Base-by-base conservation (phyloP, 2,113 vertebrate species). In the Genyomyrus donnyi region DNA sequence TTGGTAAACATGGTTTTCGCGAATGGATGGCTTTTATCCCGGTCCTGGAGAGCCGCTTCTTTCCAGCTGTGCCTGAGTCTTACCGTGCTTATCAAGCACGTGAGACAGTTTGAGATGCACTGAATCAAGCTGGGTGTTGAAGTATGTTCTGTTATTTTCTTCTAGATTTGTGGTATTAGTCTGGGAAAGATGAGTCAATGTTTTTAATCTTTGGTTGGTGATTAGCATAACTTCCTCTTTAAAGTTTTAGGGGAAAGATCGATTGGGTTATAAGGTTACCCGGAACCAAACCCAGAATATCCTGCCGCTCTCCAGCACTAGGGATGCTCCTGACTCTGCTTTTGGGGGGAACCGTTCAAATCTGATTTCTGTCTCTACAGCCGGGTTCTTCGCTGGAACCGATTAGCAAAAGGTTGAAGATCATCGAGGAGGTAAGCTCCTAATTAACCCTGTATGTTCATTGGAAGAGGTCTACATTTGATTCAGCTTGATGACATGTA, bases 401-500 rank as follows among this genome's bases (percentile, higher is more conserved):
- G 74, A 99, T 98, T 89, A 98, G 97, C 93, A 99, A 99, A 94
- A 97, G 98, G 88, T 95, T 99, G 95, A 99, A 99, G 93, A 96
- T 99, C 91, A 96, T 98, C 53, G 98, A 99, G 94, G 98, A 99
- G 97, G 98, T 99, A 94, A 90, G 94, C 53, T 35, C 27, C 5
- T 46, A 39, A 5, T 85, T 39, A 17, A 19, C 31, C 17, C 11
- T 48, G 31, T 7, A 35, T 49, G 7, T 53, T 87, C n/a, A 53
- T 10, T 87, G 7, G 27, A 46, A 42, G 35, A 80, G 35, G 74
- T 80, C 74, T 80, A 0, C 5, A 6, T 13, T 27, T 39, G 39
- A 19, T 2, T 80, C 15, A 39, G 74, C 35, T 80, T 42, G 74
- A 80, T 80, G 13, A 80, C 17, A 19, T 80, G 15, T 80, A 7